Evolutionary conservation across 2,797 vertebrate species (phyloP).

Genomic region (Myotis vivesi): DNA sequence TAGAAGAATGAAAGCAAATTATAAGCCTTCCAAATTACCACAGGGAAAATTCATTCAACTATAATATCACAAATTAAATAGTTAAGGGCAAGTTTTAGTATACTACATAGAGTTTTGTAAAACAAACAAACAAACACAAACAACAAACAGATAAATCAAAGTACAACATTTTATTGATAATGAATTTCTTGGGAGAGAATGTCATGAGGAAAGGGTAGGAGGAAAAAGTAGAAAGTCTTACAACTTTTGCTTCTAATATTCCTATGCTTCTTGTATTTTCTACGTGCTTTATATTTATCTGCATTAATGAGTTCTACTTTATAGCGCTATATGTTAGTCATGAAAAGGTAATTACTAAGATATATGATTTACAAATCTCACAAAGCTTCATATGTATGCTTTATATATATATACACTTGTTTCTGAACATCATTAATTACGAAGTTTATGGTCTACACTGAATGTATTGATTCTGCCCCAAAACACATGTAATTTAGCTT

Average conservation of each 20-base stretch:
- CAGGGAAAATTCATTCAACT: not conserved
- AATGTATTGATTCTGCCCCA: not conserved
- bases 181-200: not conserved
- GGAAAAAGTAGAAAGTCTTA: not conserved
- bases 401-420: not conserved
- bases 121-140: not conserved
- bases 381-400: not conserved
- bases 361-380: not conserved
- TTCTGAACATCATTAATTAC: not conserved
- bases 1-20: not conserved
- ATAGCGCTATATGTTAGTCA: not conserved
- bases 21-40: not conserved
- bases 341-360: not conserved
- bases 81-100: not conserved
- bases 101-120: not conserved
- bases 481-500: not conserved
- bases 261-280: not conserved
- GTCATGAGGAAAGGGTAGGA: not conserved
- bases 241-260: not conserved
- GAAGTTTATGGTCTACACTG: not conserved
- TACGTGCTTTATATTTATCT: not conserved
- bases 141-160: not conserved
- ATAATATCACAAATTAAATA: not conserved
- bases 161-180: not conserved
- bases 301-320: not conserved